These are phyloP conservation scores for Notodonta dromedarius DNA, from an alignment of 2,888 invertebrate species.

Conservation along the genomic window DNA sequence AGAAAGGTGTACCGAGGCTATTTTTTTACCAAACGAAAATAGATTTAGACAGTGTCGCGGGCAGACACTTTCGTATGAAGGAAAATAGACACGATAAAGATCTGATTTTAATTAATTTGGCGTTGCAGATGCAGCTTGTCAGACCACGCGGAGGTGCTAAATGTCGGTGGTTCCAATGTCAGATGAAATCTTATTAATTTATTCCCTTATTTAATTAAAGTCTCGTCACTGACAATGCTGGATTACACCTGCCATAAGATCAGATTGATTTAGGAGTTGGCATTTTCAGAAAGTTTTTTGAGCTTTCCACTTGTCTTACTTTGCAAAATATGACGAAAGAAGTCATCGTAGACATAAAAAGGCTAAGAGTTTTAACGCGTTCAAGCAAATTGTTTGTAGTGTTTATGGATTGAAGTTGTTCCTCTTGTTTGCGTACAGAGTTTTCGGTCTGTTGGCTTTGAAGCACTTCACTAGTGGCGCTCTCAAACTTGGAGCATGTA, in stretches of 20 bases:
- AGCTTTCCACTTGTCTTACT: no score
- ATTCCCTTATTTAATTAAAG: no score
- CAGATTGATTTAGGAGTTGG: background rate
- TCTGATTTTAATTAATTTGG: constrained; percentile 9
- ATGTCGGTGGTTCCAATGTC: background rate
- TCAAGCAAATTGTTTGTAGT: constrained; percentile 9
- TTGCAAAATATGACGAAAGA: no score
- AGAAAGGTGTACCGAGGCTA: constrained; percentile 62
- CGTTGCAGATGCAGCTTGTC: background rate
- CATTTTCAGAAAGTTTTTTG: no score
- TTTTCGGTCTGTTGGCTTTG: constrained; percentile 38
- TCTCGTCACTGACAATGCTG: no score
- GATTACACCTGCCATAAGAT: background rate
- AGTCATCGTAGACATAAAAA: background rate
- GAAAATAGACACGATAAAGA: constrained; percentile 33
- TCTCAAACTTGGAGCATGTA: constrained; percentile 54
- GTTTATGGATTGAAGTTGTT: constrained; percentile 21
- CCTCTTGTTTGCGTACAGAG: constrained; percentile 37
- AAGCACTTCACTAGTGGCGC: constrained; percentile 35
- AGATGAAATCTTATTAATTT: background rate
- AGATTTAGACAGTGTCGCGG: constrained; percentile 44
- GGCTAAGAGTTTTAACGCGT: background rate
- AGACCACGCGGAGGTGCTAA: background rate
- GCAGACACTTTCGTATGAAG: constrained; percentile 35
- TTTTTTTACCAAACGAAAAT: constrained; percentile 52